Evolutionary conservation across 1,140 invertebrate species (phyloP), one percentile per base, ranked within the genome.

Genomic region (Apis laboriosa): DNA sequence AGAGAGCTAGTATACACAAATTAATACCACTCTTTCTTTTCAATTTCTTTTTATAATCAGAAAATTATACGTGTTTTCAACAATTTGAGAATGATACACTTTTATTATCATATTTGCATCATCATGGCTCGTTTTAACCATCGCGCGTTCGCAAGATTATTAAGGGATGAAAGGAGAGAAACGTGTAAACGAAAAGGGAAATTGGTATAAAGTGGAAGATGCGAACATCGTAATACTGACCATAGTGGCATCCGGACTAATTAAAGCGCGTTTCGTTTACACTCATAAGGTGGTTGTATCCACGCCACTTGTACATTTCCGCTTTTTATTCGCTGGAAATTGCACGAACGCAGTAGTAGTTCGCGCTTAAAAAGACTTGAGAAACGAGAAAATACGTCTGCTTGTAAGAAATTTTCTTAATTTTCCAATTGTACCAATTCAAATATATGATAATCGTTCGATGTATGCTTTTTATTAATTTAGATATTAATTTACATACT

Each of bases 181-280:
- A 63, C 5, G 13, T 1, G 1, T 9, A 67, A n/a, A 9, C 34
- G 19, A 0, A 12, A n/a, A 49, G 12, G 34, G 15, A 24, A 13
- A 24, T 19, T 9, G 24, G 60, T 11, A 49, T 1, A 21, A 8
- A 21, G 8, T 1, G 66, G n/a, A 13, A 12, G 21, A 9, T 43
- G 43, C 2, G 43, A 34, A 24, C 61, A 11, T 5, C 53, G 15
- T 63, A 51, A 34, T 19, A 43, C 5, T 13, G 21, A 11, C 21
- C 15, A 7, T 34, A 43, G 43, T 43, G 13, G 19, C 49, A 17
- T 63, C 61, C 9, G 11, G 24, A 49, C 58, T 80, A 80, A 80
- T 80, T 72, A 64, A 80, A 43, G 49, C 21, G 49, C 21, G 28
- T 71, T 63, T 60, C 67, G 77, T 28, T 28, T 34, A 11, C 12